These are phyloP conservation scores for Podarcis lilfordi DNA, from an alignment of 2,797 vertebrate species.

Conservation along the genomic window DNA sequence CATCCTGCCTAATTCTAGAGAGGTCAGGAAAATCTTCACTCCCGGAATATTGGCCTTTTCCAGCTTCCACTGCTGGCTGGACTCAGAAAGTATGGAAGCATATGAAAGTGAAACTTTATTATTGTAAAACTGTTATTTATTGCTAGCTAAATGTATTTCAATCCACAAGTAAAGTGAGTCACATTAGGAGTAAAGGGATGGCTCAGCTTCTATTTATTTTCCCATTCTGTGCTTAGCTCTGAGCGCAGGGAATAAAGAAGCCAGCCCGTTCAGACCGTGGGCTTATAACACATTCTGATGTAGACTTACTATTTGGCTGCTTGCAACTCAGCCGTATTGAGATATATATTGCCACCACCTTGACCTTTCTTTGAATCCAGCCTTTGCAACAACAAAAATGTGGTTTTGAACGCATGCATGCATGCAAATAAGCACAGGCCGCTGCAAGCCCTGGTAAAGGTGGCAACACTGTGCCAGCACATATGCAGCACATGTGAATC, in stretches of 20 bases:
- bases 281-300: background rate
- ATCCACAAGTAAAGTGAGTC: slow-evolving; percentile 7
- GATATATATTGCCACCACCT: background rate
- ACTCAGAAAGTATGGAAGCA: background rate
- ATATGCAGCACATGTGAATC: background rate
- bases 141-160: slow-evolving; percentile 22
- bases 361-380: background rate
- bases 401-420: background rate
- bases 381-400: background rate
- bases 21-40: slow-evolving; percentile 31
- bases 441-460: background rate
- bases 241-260: background rate
- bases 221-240: background rate
- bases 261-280: background rate
- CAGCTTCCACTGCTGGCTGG: slow-evolving; percentile 3
- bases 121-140: slow-evolving; percentile 25
- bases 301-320: background rate
- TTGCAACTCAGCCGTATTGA: background rate
- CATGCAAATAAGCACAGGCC: background rate
- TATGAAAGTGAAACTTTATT: slow-evolving; percentile 43
- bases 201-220: slow-evolving; percentile 25
- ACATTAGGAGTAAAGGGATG: background rate
- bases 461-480: background rate
- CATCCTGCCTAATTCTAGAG: slow-evolving; percentile 15
- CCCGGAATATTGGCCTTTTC: slow-evolving; percentile 13